Conservation (phyloP, 2,888 invertebrate genomes). For the Bedellia somnulentella region DNA sequence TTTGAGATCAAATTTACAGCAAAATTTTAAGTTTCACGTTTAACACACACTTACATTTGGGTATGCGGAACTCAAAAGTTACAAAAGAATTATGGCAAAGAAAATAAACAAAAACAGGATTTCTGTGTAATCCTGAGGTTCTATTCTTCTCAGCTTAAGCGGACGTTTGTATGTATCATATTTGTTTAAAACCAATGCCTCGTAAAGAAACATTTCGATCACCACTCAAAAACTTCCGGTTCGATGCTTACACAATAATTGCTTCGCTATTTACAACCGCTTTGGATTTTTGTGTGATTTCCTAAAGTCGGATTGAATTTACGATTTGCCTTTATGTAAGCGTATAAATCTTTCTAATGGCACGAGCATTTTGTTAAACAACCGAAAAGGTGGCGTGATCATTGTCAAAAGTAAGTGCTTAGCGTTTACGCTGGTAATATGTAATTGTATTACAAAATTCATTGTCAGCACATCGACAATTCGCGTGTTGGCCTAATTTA, state of each 20-base stretch:
- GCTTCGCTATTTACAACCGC: slow-evolving; percentile 44
- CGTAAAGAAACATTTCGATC: slow-evolving; percentile 34
- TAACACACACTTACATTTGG: no score
- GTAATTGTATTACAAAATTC: no score
- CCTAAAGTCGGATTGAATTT: slow-evolving; percentile 41
- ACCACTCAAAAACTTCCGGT: slow-evolving; percentile 52
- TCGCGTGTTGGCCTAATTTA: no score
- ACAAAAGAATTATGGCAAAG: slow-evolving; percentile 45
- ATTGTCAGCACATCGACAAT: no score
- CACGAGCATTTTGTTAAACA: slow-evolving; percentile 25
- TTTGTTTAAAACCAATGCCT: slow-evolving; percentile 44
- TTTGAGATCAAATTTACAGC: no score
- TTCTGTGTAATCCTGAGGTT: slow-evolving; percentile 38
- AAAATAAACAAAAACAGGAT: slow-evolving; percentile 60
- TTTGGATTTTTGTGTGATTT: slow-evolving; percentile 29
- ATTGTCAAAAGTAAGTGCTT: slow-evolving; percentile 28
- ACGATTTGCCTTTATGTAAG: slow-evolving; percentile 30
- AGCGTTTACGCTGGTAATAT: slow-evolving; percentile 19
- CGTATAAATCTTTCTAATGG: slow-evolving; percentile 49
- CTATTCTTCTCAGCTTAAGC: slow-evolving; percentile 41
- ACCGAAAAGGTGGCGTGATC: slow-evolving; percentile 27
- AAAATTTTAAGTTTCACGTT: no score
- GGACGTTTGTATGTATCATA: slow-evolving; percentile 33
- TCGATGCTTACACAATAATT: slow-evolving; percentile 41
- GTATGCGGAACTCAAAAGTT: no score